Conservation (phyloP, 1,140 invertebrate genomes). For the Lepidurus couesii region DNA sequence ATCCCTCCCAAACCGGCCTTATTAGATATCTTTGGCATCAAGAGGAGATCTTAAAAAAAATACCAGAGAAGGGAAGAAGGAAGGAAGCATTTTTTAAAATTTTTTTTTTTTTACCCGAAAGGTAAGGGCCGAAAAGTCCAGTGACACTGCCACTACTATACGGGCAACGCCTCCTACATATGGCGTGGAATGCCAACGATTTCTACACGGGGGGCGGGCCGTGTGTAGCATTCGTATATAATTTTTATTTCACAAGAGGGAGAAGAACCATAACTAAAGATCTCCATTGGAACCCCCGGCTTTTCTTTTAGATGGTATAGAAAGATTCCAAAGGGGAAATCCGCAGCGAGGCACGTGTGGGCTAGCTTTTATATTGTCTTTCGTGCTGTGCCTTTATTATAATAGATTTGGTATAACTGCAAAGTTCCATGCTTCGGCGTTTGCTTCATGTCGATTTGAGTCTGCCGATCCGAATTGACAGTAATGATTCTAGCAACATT, state of each 20-base stretch:
- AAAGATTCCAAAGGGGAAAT: background rate
- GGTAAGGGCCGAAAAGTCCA: background rate
- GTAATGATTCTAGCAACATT: too few relatives aligned
- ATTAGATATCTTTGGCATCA: background rate
- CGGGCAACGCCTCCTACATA: background rate
- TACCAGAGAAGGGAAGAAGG: background rate
- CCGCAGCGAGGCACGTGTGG: slow-evolving; percentile 6
- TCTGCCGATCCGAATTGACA: too few relatives aligned
- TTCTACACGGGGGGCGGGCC: slow-evolving; percentile 16
- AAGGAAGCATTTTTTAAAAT: background rate
- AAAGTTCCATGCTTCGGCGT: background rate
- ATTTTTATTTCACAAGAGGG: background rate
- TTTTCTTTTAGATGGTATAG: background rate
- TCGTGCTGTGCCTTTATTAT: background rate
- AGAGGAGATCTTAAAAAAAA: background rate
- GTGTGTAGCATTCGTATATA: slow-evolving; percentile 3
- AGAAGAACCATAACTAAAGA: background rate
- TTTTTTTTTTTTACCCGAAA: background rate
- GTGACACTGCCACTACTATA: background rate
- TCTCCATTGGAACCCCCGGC: background rate
- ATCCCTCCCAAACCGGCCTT: slow-evolving; percentile 3
- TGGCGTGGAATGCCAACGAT: slow-evolving; percentile 18
- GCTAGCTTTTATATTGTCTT: slow-evolving; percentile 10
- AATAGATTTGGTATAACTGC: background rate
- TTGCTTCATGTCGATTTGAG: too few relatives aligned